Evolutionary conservation across 2,797 vertebrate genomes (phyloP), one percentile per base, ranked within the genome.

Genomic region (Lepilemur septentrionalis): DNA sequence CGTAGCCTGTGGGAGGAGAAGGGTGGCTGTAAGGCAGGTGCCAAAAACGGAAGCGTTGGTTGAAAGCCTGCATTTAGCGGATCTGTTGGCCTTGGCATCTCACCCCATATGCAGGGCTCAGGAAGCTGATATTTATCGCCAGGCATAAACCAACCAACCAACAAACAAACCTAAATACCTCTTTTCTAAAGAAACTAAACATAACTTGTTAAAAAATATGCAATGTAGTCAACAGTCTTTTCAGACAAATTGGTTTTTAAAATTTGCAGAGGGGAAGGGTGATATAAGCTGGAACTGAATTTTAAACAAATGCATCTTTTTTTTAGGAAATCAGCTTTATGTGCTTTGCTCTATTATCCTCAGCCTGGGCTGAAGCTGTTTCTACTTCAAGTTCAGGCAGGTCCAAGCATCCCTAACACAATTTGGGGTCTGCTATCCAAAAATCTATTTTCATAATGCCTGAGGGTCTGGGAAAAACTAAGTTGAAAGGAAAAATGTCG

Each of bases 151-250:
- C 14, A 76, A 46, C 4, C 46, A 30, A 48, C 4, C 18, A 73
- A 9, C 10, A 80, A 84, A 30, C 14, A 69, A 84, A 15, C 17
- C 15, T 61, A 13, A 61, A 61, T 30, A 28, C 23, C 59, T 55
- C 65, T 79, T 88, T 79, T 83, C 32, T 72, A 76, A 72, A 35
- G 28, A 88, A 83, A 55, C 15, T 10, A 30, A 63, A 89, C 85
- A 10, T 28, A 12, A 12, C 52, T 75, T 93, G 23, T 35, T 30
- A 52, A 50, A 32, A 88, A 90, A 63, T 32, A 46, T n/a, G 83
- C 65, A 69, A 20, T 59, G 5, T 30, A 50, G 17, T 75, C 52
- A 35, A 22, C 55, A 86, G 22, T 12, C 7, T 38, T 80, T 69
- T 46, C 35, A 73, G 61, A 72, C 23, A 48, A 72, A n/a, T 12